phyloP scores from a whole-genome alignment of 2,797 vertebrate species.

The Alauda arvensis region DNA sequence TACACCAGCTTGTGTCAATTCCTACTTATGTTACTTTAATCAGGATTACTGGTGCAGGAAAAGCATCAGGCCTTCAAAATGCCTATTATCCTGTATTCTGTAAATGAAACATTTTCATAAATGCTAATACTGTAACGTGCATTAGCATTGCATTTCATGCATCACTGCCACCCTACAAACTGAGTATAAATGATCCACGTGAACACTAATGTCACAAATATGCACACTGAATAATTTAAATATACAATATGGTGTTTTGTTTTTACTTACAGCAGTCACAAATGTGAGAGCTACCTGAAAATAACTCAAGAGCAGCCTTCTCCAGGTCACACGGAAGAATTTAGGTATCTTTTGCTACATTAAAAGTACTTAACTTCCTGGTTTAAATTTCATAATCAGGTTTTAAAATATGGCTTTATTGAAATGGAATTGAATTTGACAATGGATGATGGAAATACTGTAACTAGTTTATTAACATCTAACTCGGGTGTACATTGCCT shows the following conservation, averaged over 20 bases:
- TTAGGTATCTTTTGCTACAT: background rate
- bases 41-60: background rate
- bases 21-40: conserved; percentile 1
- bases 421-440: background rate
- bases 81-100: background rate
- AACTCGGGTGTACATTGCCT: background rate
- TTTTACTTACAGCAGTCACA: background rate
- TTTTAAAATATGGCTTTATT: background rate
- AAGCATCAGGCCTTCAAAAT: background rate
- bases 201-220: background rate
- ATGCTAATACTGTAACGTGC: background rate
- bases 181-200: background rate
- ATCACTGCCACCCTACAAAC: background rate
- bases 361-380: background rate
- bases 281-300: background rate
- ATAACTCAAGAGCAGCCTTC: background rate
- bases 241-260: background rate
- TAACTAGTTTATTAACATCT: background rate
- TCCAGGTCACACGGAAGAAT: background rate
- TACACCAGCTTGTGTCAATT: background rate
- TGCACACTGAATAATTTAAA: background rate
- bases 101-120: conserved; percentile 2
- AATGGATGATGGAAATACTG: background rate
- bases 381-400: background rate
- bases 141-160: background rate